Base-by-base conservation (phyloP, 2,797 vertebrate genomes). In the Hippoglossus hippoglossus region DNA sequence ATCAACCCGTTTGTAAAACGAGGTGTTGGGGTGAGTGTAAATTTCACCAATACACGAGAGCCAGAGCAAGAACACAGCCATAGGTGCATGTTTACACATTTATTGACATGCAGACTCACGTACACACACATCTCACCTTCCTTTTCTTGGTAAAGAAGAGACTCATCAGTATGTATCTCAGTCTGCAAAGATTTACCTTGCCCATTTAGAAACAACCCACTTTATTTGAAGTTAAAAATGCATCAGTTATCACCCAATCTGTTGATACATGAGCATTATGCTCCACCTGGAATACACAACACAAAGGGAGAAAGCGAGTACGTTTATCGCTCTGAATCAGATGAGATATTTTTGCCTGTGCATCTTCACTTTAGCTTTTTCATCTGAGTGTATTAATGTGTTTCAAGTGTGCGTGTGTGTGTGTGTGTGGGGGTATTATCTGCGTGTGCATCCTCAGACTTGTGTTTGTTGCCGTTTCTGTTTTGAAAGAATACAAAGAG, bases 401-500 rank as follows among this genome's bases (percentile, higher is more conserved):
- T 69, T 85, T 87, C 59, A 53, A 77, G 62, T 36, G n/a, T 6
- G 61, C 39, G 67, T 25, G 70, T 47, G 64, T 21, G 63, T 8
- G 61, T 58, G 62, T 25, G 73, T 8, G 65, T 63, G 65, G 21
- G 10, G 67, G 71, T 79, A 72, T 75, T 63, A 73, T 85, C 68
- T 58, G 44, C 6, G 16, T 66, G 68, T 58, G 73, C 36, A 2
- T n/a, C 52, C 41, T 50, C 24, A 36, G 54, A 71, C 57, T 87
- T 63, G 71, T 67, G 80, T 85, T 88, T 86, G 80, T 85, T 87
- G 81, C 74, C 6, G 3, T 72, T 84, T 76, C 31, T 59, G 69
- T 86, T 90, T 82, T 87, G 79, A 84, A 82, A 71, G 75, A 77
- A 70, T 25, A 87, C 79, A 88, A 88, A 87, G 81, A 80, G 78